Percentiles rank a stretch among this genome's conserved stretches.
phyloP scores from a whole-genome alignment of 2,888 invertebrate genomes.

The Eumerus sabulonum region DNA sequence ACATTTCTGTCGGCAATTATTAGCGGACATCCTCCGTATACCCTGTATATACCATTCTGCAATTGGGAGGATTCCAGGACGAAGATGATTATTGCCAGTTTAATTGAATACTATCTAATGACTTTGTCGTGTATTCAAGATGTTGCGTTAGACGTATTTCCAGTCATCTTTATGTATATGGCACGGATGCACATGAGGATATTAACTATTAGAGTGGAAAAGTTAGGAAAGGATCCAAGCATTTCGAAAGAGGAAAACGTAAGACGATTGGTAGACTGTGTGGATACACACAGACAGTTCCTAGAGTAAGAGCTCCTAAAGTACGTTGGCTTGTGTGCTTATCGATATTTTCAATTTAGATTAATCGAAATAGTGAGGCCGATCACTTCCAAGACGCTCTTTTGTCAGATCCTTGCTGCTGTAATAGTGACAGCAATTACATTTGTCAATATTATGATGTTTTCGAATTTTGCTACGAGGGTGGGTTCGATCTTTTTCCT shows the following conservation, averaged over 20 bases:
- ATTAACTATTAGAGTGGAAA: conserved; percentile 42
- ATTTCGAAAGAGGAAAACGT: conserved; percentile 35
- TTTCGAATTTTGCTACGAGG: conserved; percentile 62
- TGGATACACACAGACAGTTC: conserved; percentile 37
- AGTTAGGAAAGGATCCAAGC: conserved; percentile 31
- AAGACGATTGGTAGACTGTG: conserved; percentile 23
- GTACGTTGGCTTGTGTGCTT: no score
- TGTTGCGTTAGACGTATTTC: conserved; percentile 33
- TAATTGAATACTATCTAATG: conserved; percentile 37
- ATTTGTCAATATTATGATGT: conserved; percentile 71
- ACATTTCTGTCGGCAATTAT: conserved; percentile 20
- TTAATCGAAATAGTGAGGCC: conserved; percentile 56
- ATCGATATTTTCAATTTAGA: conserved; percentile 24
- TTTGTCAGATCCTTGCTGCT: conserved; percentile 70
- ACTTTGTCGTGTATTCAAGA: conserved; percentile 36
- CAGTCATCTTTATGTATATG: conserved; percentile 40
- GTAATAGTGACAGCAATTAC: conserved; percentile 69
- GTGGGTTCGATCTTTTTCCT: conserved; percentile 67
- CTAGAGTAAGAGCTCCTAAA: conserved; percentile 24
- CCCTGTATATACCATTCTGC: conserved; percentile 44
- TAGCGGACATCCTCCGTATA: conserved; percentile 45
- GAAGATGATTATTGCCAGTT: conserved; percentile 36
- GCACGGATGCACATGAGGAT: conserved; percentile 52
- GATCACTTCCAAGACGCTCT: conserved; percentile 70
- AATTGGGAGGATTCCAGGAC: conserved; percentile 42